A percentile compares a stretch with the other conserved stretches of the same genome.
These are phyloP conservation scores for Loris lydekkerianus DNA, from an alignment of 2,797 vertebrate species.

Conservation along the genomic window DNA sequence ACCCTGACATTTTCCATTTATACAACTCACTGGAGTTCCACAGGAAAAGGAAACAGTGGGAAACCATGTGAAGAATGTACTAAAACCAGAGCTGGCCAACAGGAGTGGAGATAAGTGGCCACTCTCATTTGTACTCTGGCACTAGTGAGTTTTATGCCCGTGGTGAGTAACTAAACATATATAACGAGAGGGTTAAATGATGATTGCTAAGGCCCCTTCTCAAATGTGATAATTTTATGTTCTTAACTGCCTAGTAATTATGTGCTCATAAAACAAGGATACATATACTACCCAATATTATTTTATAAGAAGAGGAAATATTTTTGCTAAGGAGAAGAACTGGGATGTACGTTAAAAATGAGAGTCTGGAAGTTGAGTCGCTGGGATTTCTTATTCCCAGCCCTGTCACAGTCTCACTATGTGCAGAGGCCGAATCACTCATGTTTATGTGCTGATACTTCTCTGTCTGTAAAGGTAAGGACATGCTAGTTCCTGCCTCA, in stretches of 20 bases:
- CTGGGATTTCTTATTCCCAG: conserved; percentile 36
- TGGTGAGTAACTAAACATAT: neutral
- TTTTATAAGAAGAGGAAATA: conserved; percentile 44
- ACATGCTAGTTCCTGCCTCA: conserved; percentile 53
- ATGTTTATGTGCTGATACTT: conserved; percentile 26
- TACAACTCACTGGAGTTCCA: conserved; percentile 2
- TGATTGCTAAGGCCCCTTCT: neutral
- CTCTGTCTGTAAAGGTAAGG: conserved; percentile 21
- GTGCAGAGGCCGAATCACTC: conserved; percentile 28
- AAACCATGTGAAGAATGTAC: neutral
- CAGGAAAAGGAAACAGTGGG: conserved; percentile 47
- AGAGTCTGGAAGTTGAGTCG: conserved; percentile 30
- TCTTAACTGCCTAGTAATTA: conserved; percentile 6
- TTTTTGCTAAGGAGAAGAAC: conserved; percentile 12
- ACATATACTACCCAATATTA: neutral
- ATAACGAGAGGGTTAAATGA: neutral
- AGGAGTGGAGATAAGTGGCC: neutral
- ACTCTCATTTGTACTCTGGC: neutral
- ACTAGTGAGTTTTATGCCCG: neutral
- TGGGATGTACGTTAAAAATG: neutral
- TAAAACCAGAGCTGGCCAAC: neutral
- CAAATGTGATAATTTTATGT: conserved; percentile 35
- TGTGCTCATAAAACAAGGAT: neutral
- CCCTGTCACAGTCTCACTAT: neutral
- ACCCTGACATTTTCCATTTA: neutral